Evolutionary conservation across 2,113 vertebrate species (phyloP).

Genomic region (Psophia crepitans): DNA sequence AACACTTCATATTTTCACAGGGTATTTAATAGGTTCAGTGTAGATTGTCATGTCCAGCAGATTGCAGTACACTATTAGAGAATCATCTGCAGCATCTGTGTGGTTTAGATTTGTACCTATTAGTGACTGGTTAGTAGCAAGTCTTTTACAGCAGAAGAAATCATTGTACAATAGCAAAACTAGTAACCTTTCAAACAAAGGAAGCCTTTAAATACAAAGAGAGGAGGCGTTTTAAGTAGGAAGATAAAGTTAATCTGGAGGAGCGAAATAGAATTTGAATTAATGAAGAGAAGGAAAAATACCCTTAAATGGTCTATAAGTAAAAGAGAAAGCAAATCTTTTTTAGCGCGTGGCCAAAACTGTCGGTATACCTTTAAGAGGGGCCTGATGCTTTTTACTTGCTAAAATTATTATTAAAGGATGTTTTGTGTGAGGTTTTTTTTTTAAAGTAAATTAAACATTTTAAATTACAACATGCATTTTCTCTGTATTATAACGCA

Average conservation of each 20-base stretch:
- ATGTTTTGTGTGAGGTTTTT: not conserved
- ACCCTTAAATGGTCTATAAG: not conserved
- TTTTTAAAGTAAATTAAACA: not conserved
- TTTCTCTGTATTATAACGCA: not conserved
- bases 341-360: not conserved
- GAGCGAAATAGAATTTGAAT: not conserved
- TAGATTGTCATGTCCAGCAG: not conserved
- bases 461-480: not conserved
- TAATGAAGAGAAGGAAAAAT: not conserved
- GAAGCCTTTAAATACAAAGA: not conserved
- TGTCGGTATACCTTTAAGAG: not conserved
- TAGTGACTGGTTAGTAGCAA: not conserved
- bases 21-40: not conserved
- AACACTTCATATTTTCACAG: not conserved
- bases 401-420: not conserved
- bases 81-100: not conserved
- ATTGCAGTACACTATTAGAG: not conserved
- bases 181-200: not conserved
- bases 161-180: not conserved
- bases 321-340: not conserved
- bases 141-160: not conserved
- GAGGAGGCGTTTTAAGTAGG: not conserved
- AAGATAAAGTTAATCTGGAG: not conserved
- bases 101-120: not conserved
- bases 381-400: not conserved